Evolutionary conservation across 2,797 vertebrate species (phyloP).

Genomic region (Lycodopsis pacificus): DNA sequence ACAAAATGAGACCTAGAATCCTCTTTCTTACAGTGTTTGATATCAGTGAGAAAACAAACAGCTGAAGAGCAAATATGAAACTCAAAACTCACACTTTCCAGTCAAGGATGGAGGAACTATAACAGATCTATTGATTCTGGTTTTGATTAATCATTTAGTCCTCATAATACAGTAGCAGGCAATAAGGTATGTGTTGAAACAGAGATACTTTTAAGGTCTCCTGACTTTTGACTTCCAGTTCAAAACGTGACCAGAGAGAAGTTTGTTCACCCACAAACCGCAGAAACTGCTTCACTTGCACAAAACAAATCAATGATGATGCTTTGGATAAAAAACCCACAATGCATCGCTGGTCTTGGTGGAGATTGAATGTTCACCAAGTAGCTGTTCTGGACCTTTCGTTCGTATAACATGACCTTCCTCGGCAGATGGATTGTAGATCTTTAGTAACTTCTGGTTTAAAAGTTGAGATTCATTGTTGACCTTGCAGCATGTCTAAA

Average conservation of each 20-base stretch:
- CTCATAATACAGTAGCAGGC: not conserved
- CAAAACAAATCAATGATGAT: not conserved
- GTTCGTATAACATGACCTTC: not conserved
- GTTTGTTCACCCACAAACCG: conserved; percentile 34
- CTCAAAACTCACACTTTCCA: not conserved
- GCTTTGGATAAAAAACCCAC: not conserved
- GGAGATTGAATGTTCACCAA: not conserved
- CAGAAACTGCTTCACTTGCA: not conserved
- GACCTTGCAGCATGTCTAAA: too few relatives aligned
- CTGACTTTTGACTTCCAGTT: too few relatives aligned
- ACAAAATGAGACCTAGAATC: conserved; percentile 24
- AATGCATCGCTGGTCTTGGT: not conserved
- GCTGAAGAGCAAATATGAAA: conserved; percentile 7
- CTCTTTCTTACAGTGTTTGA: conserved; percentile 8
- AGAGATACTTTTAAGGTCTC: too few relatives aligned
- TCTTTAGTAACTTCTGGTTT: not conserved
- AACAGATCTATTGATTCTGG: not conserved
- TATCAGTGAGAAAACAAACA: conserved; percentile 18
- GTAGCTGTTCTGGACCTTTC: not conserved
- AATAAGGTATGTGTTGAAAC: too few relatives aligned
- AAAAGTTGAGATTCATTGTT: not conserved
- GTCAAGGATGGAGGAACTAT: not conserved
- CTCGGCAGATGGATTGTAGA: not conserved
- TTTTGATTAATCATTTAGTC: not conserved
- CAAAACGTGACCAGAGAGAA: not conserved